Evolutionary conservation across 2,797 vertebrate genomes (phyloP), one percentile per base, ranked within the genome.

Genomic region (Peromyscus eremicus): DNA sequence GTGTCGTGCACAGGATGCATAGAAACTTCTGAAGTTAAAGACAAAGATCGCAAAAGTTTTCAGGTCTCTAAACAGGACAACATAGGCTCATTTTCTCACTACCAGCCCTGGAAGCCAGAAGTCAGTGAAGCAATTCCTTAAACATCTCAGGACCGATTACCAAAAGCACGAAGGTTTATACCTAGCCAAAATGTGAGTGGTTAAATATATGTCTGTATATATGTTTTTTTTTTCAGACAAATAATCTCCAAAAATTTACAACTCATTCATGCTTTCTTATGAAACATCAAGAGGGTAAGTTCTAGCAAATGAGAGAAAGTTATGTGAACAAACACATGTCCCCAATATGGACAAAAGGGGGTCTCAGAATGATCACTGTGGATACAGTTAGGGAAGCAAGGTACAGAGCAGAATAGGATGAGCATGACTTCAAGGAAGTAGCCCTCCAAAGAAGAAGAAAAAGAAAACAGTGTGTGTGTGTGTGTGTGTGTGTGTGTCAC

Each of bases 1-100:
- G 23, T 60, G 9, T 23, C 70, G 57, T 83, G 29, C 27, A 89
- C 70, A 95, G 75, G 27, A 49, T 83, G 90, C 17, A 93, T 23
- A 90, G 60, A 86, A 68, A 49, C 71, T 91, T 92, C 71, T 66
- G 10, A 52, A 90, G 25, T 13, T 52, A 34, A 43, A 37, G 8
- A 89, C 90, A 93, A 76, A 87, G 52, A 93, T 68, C 57, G 71
- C 87, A 94, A 89, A 92, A 92, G 64, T 23, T 80, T 71, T 68
- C 11, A 37, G 25, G 84, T 80, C 92, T 91, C 79, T 82, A n/a
- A 49, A 37, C 87, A 89, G 7, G 27, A 83, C 60, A 87, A 89
- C 62, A 60, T 9, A 17, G 4, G 5, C 14, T 71, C 16, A 16
- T 34, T 80, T 89, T 85, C 40, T 95, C 43, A 93, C 34, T 32